Conservation (phyloP, 2,113 vertebrate species). For the Neotragus moschatus region DNA sequence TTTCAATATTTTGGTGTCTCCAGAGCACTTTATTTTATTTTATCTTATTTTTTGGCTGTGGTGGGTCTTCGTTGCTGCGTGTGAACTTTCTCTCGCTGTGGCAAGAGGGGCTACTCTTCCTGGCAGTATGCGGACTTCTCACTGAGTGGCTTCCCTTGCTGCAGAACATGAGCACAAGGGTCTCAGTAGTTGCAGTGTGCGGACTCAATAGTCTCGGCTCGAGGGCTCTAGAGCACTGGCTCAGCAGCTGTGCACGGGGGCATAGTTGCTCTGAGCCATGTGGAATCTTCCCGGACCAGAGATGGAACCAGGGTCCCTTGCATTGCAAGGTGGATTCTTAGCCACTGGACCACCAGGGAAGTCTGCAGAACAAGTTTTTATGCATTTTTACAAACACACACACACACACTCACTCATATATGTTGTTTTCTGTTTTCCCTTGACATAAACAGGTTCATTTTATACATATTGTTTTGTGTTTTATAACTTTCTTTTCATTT, state of each 20-base stretch:
- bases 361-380: not conserved
- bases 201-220: not conserved
- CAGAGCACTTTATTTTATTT: not conserved
- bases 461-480: not conserved
- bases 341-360: not conserved
- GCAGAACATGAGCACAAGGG: not conserved
- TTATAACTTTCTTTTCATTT: not conserved
- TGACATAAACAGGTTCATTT: not conserved
- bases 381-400: not conserved
- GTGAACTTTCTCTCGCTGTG: not conserved
- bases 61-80: not conserved
- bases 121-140: not conserved
- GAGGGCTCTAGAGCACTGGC: not conserved
- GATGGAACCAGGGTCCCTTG: not conserved
- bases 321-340: not conserved
- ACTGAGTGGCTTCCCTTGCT: not conserved
- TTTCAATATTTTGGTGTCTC: not conserved
- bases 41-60: not conserved
- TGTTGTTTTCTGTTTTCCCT: not conserved
- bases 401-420: not conserved
- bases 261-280: not conserved
- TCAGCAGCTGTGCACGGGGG: not conserved
- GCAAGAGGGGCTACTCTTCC: not conserved
- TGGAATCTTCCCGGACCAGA: not conserved
- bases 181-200: not conserved